Percentiles rank a stretch among this genome's conserved stretches.
phyloP scores from a whole-genome alignment of 2,113 vertebrate genomes.

The Neofelis nebulosa region DNA sequence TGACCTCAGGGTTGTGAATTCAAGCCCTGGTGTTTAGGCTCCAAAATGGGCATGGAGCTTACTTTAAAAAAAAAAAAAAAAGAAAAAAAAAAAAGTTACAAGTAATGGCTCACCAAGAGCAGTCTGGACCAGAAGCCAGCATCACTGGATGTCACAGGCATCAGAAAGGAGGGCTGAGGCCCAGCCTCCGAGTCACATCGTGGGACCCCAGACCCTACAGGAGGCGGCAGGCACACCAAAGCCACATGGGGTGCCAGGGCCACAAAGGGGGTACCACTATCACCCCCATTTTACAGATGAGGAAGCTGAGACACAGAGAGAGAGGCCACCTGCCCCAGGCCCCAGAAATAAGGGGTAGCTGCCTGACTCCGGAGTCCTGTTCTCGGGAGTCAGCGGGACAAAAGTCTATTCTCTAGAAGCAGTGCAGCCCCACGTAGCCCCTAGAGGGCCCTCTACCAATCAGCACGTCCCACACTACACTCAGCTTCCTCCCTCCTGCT shows the following conservation, averaged over 20 bases:
- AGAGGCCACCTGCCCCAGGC: neutral
- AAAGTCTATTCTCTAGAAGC: neutral
- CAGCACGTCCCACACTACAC: fast-evolving
- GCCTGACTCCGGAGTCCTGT: neutral
- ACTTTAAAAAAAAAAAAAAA: too few relatives aligned
- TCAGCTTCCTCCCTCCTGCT: neutral
- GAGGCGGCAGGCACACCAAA: neutral
- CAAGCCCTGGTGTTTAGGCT: too few relatives aligned
- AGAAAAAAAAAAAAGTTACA: neutral
- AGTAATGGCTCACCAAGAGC: neutral
- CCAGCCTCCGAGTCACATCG: fast-evolving
- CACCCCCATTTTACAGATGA: neutral
- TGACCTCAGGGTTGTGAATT: too few relatives aligned
- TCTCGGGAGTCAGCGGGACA: neutral
- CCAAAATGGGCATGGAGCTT: too few relatives aligned
- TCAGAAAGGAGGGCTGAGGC: neutral
- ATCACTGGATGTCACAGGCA: too few relatives aligned
- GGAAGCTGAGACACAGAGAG: neutral
- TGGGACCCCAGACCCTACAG: neutral
- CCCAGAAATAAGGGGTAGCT: neutral
- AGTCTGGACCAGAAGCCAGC: neutral
- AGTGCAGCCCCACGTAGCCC: fast-evolving
- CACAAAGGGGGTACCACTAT: fast-evolving
- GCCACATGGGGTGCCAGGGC: neutral
- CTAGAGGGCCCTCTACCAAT: neutral